Conservation (phyloP, 2,888 invertebrate genomes). For the Machimus atricapillus region DNA sequence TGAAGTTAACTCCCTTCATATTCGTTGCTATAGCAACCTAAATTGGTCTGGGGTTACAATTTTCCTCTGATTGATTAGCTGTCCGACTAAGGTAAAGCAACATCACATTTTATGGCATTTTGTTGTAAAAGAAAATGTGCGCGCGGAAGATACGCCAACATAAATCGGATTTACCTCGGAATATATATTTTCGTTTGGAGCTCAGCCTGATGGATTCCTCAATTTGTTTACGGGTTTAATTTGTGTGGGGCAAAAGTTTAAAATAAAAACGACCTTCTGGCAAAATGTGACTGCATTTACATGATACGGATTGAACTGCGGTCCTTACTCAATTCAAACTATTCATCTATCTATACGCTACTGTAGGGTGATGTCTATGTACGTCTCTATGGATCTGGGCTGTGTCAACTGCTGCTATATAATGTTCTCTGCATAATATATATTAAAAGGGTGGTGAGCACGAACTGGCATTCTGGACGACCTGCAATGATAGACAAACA, state of each 20-base stretch:
- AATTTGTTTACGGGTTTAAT: background rate
- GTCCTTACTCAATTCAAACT: conserved; percentile 10
- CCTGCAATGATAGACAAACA: background rate
- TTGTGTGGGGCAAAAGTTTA: background rate
- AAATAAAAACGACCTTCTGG: background rate
- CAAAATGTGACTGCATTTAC: conserved; percentile 4
- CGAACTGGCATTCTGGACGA: background rate
- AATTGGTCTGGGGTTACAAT: conserved; percentile 1
- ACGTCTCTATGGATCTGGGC: background rate
- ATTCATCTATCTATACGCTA: conserved; percentile 12
- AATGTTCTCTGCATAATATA: background rate
- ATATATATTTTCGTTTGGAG: background rate
- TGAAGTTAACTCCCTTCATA: background rate
- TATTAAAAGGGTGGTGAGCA: background rate
- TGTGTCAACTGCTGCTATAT: background rate
- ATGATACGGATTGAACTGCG: background rate
- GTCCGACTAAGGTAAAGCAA: conserved; percentile 19
- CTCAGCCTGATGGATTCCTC: background rate
- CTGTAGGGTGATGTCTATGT: background rate
- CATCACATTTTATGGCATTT: background rate
- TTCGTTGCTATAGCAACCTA: background rate
- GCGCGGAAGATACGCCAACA: conserved; percentile 10
- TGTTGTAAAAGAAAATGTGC: conserved; percentile 4
- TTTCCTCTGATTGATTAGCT: conserved; percentile 28
- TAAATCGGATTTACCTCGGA: conserved; percentile 10